Evolutionary conservation across 2,888 invertebrate genomes (phyloP), one percentile per base, ranked within the genome.

Genomic region (Teleiodes luculella): DNA sequence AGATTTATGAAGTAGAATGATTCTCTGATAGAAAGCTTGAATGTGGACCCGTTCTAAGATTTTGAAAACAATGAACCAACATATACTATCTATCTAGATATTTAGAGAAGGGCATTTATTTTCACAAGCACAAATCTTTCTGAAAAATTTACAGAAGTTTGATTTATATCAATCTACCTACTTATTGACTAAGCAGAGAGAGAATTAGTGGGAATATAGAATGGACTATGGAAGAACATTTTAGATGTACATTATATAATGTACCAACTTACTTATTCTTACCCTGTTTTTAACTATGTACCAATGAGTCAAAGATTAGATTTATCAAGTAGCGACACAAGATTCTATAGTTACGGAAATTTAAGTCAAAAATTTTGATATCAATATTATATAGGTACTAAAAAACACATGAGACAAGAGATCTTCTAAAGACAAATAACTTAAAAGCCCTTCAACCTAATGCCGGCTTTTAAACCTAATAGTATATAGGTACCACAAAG

Each of bases 1-100:
- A 53, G 46, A 53, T 53, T 46, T 46, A 53, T 53, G 53, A 53
- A 28, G 37, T 30, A 46, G 24, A 53, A 53, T 28, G 30, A 45
- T 36, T 41, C 20, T 52, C 43, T 20, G 43, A 31, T 51, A 28
- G 33, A 33, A 41, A 52, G 14, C 47, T 47, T 45, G 11, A 24
- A 6, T 10, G 39, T 35, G 48, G n/a, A 49, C 24, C 20, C 10
- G 41, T 24, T 24, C 24, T 4, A 33, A 31, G 33, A 41, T 43
- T 33, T 48, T 35, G 20, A 8, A 24, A 20, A 18, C 49, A 28
- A 49, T 31, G 31, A 16, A 46, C 46, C 31, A 46, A 16, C 16
- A 10, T 7, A 28, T 28, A n/a, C 41, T 2, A 8, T 20, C n/a
- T 41, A 41, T 10, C 18, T 41, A 20, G 36, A 14, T 36, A 13